Evolutionary conservation across 2,888 invertebrate species (phyloP).

Genomic region (Leptinotarsa tumamoca): DNA sequence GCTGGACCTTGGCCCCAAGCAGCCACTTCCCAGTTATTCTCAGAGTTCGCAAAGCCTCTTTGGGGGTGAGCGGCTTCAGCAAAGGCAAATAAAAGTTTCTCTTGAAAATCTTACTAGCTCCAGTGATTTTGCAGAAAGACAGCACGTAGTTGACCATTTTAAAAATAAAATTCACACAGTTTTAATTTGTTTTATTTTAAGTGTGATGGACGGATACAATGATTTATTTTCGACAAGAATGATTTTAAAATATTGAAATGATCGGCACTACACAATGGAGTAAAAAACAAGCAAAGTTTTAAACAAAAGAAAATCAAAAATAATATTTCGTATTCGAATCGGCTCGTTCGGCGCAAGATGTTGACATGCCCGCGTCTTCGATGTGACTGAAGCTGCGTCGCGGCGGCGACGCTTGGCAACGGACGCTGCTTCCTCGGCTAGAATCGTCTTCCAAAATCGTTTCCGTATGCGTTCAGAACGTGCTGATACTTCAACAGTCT

Average conservation of each 20-base stretch:
- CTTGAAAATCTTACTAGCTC: conserved; percentile 82
- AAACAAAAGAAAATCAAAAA: conserved; percentile 39
- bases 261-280: conserved; percentile 31
- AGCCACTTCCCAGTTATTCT: conserved; percentile 83
- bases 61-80: conserved; percentile 84
- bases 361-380: conserved; percentile 50
- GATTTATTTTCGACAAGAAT: conserved; percentile 29
- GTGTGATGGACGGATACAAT: conserved; percentile 31
- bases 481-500: conserved; percentile 59
- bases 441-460: conserved; percentile 55
- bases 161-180: conserved; percentile 40
- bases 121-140: conserved; percentile 84
- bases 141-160: conserved; percentile 65
- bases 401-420: conserved; percentile 25
- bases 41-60: conserved; percentile 84
- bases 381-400: conserved; percentile 44
- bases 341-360: conserved; percentile 49
- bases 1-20: conserved; percentile 81
- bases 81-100: conserved; percentile 87
- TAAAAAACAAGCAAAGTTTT: conserved; percentile 30
- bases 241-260: conserved; percentile 29
- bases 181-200: conserved; percentile 42
- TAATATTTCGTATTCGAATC: conserved; percentile 49
- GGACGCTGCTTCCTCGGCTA: conserved; percentile 45
- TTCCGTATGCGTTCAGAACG: conserved; percentile 53